phyloP scores from a whole-genome alignment of 2,888 invertebrate genomes.

The Sceliomorpha sp. region DNA sequence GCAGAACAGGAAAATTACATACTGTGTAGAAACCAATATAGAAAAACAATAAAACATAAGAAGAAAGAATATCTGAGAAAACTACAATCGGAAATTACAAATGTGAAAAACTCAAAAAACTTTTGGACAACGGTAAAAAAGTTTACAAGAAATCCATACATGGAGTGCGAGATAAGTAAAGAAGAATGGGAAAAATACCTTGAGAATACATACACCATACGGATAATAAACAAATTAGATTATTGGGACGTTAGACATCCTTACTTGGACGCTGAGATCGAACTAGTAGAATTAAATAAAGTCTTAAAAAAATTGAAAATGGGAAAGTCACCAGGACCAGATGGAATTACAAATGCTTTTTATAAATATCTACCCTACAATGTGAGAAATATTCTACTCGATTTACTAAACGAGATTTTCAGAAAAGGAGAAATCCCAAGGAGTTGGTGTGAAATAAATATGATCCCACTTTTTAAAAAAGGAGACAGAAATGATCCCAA shows the following conservation, averaged over 20 bases:
- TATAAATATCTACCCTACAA: constrained; percentile 21
- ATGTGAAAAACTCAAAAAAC: background rate
- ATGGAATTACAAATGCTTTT: constrained; percentile 32
- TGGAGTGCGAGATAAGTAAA: no score
- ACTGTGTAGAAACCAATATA: background rate
- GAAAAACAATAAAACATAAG: background rate
- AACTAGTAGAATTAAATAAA: constrained; percentile 14
- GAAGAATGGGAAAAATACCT: no score
- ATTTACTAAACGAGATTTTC: constrained; percentile 28
- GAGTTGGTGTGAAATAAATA: constrained; percentile 20
- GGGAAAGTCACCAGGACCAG: constrained; percentile 43
- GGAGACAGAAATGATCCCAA: constrained; percentile 35
- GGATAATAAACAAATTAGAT: background rate
- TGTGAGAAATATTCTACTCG: no score
- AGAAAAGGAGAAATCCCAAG: constrained; percentile 8
- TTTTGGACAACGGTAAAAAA: background rate
- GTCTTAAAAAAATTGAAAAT: constrained; percentile 25
- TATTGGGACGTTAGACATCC: constrained; percentile 8
- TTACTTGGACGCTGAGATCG: constrained; percentile 9
- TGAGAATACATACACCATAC: no score
- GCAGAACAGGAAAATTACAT: background rate
- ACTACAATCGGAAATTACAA: background rate
- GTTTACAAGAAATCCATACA: no score
- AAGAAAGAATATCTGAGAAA: background rate
- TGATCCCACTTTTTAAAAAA: constrained; percentile 53